Percentiles rank a stretch among this genome's conserved stretches.
These are phyloP conservation scores for Stegana nigrithorax DNA, from an alignment of 2,888 invertebrate genomes.

Conservation along the genomic window DNA sequence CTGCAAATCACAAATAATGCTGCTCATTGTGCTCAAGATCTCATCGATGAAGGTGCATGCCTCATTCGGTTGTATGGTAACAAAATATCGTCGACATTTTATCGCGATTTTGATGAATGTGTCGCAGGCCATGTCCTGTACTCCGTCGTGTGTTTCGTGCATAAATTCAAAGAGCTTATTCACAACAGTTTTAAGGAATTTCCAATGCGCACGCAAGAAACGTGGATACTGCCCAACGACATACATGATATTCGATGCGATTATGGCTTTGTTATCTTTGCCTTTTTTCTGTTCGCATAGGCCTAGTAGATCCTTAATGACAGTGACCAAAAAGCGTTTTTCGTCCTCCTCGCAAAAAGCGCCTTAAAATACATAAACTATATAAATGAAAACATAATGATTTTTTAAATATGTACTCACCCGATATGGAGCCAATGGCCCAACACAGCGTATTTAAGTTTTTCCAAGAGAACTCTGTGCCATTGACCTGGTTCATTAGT, in stretches of 20 bases:
- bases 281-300: constrained; percentile 96
- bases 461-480: constrained; percentile 99
- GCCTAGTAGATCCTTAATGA: constrained; percentile 97
- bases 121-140: constrained; percentile 99
- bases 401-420: constrained; percentile 65
- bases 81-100: constrained; percentile 98
- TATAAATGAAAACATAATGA: no score
- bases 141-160: constrained; percentile 99
- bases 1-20: constrained; percentile 98
- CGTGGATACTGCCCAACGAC: constrained; percentile 99
- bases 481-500: constrained; percentile 97
- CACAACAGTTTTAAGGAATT: constrained; percentile 99
- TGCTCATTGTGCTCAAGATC: constrained; percentile 94
- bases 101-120: constrained; percentile 99
- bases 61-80: constrained; percentile 95
- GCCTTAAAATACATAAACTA: no score
- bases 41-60: constrained; percentile 98
- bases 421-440: constrained; percentile 99
- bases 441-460: constrained; percentile 99
- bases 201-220: constrained; percentile 99
- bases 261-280: constrained; percentile 99
- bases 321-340: constrained; percentile 97
- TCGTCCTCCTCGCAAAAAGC: constrained; percentile 99
- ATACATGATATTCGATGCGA: constrained; percentile 99
- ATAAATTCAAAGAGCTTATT: constrained; percentile 99